Base-by-base conservation (phyloP, 2,888 invertebrate species). In the Odontomyia ornata region DNA sequence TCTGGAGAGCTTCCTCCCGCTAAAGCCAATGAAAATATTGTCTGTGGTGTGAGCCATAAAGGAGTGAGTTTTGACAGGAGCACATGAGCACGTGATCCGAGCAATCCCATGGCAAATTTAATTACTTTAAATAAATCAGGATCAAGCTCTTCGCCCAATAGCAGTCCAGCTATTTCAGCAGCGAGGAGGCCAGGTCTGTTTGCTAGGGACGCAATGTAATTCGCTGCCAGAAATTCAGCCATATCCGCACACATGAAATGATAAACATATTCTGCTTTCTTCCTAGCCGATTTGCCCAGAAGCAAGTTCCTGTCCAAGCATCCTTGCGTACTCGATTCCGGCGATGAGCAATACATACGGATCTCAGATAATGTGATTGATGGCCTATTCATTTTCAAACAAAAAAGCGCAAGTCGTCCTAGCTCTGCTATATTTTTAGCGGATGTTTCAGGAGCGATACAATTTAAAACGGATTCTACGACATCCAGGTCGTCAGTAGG, bases 221-320 rank as follows among this genome's bases (percentile, higher is more conserved):
- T 89, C 0, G 89, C 89, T 0, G 89, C 88, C n/a, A 89, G 83
- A 81, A 88, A 89, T 80, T 89, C 89, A 18, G 88, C 87, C 79
- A 89, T 86, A 0, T 88, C 87, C 67, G 87, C 84, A 81, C 89
- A 89, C 47, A 89, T 85, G 0, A 89, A 88, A 13, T 88, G 86
- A 82, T 86, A 88, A 25, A 86, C 82, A 77, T 81, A 81, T 52
- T 88, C 88, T 0, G 84, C 83, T 77, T 87, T 87, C 73, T 87
- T 85, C 79, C 86, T 84, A 21, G 87, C 83, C 1, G 83, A 81
- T 76, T 84, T 87, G 0, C 87, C 88, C 64, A 88, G 86, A 36
- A 86, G 84, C 60, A 87, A 80, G 62, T 84, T 87, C 77, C 86
- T 83, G 75, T 87, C 87, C 28, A 89, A 83, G 79, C 89, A 88